Conservation (phyloP, 2,113 vertebrate species). For the Callaeas wilsoni region DNA sequence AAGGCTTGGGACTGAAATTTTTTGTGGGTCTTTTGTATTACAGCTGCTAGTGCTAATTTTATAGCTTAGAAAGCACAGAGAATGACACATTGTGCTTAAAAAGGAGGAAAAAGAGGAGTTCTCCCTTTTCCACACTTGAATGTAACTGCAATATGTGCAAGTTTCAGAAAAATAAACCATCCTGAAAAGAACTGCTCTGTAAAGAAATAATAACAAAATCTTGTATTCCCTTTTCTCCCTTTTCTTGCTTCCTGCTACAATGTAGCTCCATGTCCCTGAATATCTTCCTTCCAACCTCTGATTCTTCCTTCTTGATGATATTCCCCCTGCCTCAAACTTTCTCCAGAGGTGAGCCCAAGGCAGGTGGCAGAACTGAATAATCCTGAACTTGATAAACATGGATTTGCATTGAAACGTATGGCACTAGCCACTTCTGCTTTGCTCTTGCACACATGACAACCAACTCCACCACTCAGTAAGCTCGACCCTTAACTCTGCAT, state of each 20-base stretch:
- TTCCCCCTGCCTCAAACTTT: neutral
- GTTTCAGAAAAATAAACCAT: neutral
- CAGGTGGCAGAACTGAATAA: neutral
- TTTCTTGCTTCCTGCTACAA: neutral
- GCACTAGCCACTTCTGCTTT: neutral
- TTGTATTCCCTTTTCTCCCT: neutral
- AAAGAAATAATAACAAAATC: neutral
- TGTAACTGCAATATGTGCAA: neutral
- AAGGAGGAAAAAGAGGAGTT: neutral
- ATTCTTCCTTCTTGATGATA: neutral
- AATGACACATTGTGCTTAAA: neutral
- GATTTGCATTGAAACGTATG: neutral
- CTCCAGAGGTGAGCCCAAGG: neutral
- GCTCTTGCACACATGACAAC: neutral
- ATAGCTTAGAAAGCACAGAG: neutral
- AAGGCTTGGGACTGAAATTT: neutral
- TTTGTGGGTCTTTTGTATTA: neutral
- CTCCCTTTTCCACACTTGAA: neutral
- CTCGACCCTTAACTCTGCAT: neutral
- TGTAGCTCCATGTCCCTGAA: neutral
- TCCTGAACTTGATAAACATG: neutral
- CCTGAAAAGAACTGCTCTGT: neutral
- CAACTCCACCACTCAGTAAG: neutral
- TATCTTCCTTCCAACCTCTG: neutral
- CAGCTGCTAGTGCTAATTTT: slow-evolving; percentile 9